Base-by-base conservation (phyloP, 2,888 invertebrate genomes). In the Drosophila putrida region DNA sequence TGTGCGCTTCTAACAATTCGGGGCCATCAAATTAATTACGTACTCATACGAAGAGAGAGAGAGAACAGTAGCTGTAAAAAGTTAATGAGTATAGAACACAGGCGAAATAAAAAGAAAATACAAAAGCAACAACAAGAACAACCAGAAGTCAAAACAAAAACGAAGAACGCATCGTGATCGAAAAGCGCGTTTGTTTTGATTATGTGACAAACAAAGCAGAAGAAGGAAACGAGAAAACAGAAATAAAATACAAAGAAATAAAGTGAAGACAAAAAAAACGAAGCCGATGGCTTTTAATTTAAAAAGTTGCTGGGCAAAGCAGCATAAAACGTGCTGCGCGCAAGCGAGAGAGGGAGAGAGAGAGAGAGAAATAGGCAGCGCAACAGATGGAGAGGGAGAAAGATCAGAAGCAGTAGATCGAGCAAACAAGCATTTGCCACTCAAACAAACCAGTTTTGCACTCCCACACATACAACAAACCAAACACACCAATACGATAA, bases 131-230 rank as follows among this genome's bases (percentile, higher is more conserved):
- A 69, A 55, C 51, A 69, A 55, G 41, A 60, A 59, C 57, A 62
- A 68, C 66, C 66, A 80, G 74, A 82, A 80, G 72, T 63, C 66
- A 60, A 71, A 77, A 75, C 77, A 80, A 74, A 77, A 80, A 68
- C 69, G 65, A 68, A 77, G 70, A 80, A 75, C 78, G 65, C 60
- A 43, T 64, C 65, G 66, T 78, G 85, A 87, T 77, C 72, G 75
- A 82, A 79, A 75, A 65, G 70, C 73, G 88, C 76, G 72, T 86
- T 88, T 85, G 89, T 85, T 89, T 85, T 85, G 89, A 89, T 89
- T 85, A 74, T 81, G 73, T 68, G 75, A 79, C 81, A 76, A 72
- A 71, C 75, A 70, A 74, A 75, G 62, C 58, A 66, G 41, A 50
- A 51, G 59, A 73, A 68, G 46, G 49, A 44, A 68, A 70, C 13